Evolutionary conservation across 2,888 invertebrate genomes (phyloP), one percentile per base, ranked within the genome.

Genomic region (Sialis fuliginosa): DNA sequence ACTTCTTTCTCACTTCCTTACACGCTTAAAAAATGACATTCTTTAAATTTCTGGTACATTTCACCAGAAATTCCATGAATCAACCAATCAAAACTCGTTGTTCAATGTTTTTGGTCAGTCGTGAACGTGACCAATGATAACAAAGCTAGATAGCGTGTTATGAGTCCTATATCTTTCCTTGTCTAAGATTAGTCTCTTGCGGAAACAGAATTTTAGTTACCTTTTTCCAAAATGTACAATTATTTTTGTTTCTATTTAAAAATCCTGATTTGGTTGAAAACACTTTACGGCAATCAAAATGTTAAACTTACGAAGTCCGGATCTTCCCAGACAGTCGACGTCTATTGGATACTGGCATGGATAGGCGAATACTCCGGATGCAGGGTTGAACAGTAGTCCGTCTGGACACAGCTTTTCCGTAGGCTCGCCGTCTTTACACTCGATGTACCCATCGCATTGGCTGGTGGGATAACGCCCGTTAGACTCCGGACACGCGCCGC

Each of bases 331-430:
- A 58, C 90, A 90, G 51, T 79, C 69, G 6, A 87, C 81, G 54
- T 89, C 88, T 50, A 80, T 80, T 44, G 89, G 89, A 63, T 89
- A 90, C 56, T 81, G 79, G 59, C 90, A 90, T 3, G 86, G 86
- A 59, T 80, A 86, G 12, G 73, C 73, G 49, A 74, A 76, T 55
- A 72, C 69, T 22, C 75, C 75, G 3, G 72, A 67, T 43, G 81
- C 76, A 5, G 81, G 75, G 58, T 88, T 85, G 66, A 79, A 89
- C 1, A 82, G 70, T 13, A 89, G 69, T 37, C 89, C 89, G 57
- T 90, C 89, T 0, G 87, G 82, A 52, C 90, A 90, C 4, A 78
- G 62, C 56, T 83, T 82, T 59, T 85, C 79, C 59, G 81, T 78
- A 0, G 78, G 68, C 5, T 80, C 74, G 12, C 88, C 88, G 54